Evolutionary conservation across 1,140 invertebrate genomes (phyloP).

Genomic region (Drosophila fuyamai): DNA sequence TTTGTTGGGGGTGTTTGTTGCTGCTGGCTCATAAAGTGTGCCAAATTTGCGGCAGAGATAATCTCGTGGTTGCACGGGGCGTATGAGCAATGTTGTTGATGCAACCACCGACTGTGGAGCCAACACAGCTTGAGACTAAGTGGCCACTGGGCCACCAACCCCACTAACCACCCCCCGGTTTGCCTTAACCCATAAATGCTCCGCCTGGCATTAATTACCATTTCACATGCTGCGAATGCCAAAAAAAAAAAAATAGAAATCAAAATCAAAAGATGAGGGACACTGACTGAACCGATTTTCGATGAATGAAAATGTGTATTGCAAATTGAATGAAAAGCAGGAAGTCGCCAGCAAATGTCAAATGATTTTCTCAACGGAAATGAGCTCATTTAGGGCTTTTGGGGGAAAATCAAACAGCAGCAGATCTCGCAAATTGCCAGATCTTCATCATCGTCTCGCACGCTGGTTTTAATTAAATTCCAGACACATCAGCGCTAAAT

Average conservation of each 20-base stretch:
- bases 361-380: constrained; percentile 68
- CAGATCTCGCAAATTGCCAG: constrained; percentile 55
- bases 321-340: constrained; percentile 58
- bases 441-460: constrained; percentile 40
- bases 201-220: constrained; percentile 69
- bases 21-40: constrained; percentile 58
- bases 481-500: constrained; percentile 58
- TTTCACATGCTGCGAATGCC: constrained; percentile 79
- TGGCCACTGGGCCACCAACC: constrained; percentile 45
- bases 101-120: constrained; percentile 67
- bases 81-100: constrained; percentile 76
- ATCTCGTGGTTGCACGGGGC: constrained; percentile 59
- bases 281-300: constrained; percentile 71
- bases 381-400: constrained; percentile 70
- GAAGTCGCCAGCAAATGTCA: constrained; percentile 68
- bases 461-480: constrained; percentile 77
- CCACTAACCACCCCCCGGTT: not conserved
- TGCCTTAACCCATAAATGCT: constrained; percentile 72
- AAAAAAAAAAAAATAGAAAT: constrained; percentile 51
- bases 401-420: constrained; percentile 50
- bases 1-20: constrained; percentile 57
- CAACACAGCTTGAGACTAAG: constrained; percentile 76
- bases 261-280: constrained; percentile 16
- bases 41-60: constrained; percentile 56
- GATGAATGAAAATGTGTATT: constrained; percentile 64